Evolutionary conservation across 37 sponge, comb jelly and placozoan species (phyloP), one percentile per base, ranked within the genome.

Genomic region (Lycopodina hypogea): DNA sequence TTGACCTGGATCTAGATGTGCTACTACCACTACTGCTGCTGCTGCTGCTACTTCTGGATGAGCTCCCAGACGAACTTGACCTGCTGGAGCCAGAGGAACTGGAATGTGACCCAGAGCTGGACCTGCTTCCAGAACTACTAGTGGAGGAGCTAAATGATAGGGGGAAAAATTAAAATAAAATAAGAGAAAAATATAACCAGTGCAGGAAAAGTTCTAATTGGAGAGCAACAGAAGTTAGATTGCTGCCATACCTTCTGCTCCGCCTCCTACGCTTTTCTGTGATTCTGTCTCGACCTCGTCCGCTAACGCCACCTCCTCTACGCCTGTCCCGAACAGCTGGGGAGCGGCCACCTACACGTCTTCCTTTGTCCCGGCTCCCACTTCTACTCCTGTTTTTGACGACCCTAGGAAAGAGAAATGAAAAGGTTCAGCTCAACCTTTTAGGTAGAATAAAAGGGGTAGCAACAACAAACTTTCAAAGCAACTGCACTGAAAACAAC

Each of bases 71-170:
- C 55, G 66, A 39, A 78, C 76, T 80, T 1, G 64, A 68, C 24
- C 65, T 62, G 32, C 81, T 80, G 9, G 81, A 70, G 42, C 84
- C 56, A 26, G 80, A 72, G 4, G 84, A 88, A 48, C 85, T 72
- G 50, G 75, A 72, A 66, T 84, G 79, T 35, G 65, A 71, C 22
- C 80, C 42, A 17, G 81, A 87, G 3, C 83, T 42, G 29, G 85
- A 76, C 34, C 72, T 33, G 71, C 68, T 71, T 2, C 61, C 72
- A 26, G 79, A 78, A 60, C 81, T 80, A 57, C 59, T 69, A 22
- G 73, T 40, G 17, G 79, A 67, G 40, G 66, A 42, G 52, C 56
- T 48, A 50, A 28, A 9, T 12, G 48, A 45, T 4, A 45, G 48
- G 48, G 48, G 48, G 48, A 45, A 45, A 28, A 60, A 29, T 29